Conservation (phyloP, 2,888 invertebrate species). For the Cephus pulcher region DNA sequence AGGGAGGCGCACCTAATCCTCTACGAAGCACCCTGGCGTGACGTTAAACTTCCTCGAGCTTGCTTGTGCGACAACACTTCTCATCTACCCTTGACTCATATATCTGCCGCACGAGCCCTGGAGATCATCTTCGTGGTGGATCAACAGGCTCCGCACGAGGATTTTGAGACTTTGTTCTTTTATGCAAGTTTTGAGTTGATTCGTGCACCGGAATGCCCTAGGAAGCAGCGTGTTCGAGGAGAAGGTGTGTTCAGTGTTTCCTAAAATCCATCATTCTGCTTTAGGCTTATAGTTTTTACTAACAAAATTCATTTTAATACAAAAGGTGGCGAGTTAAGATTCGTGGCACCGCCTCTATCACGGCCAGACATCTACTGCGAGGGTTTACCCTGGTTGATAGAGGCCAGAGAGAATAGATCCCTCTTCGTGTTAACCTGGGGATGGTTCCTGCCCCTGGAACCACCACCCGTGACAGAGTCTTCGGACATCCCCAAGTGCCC, state of each 20-base stretch:
- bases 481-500: conserved; percentile 74
- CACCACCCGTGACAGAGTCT: conserved; percentile 64
- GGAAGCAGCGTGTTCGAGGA: conserved; percentile 74
- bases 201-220: conserved; percentile 74
- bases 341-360: conserved; percentile 73
- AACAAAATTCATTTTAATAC: conserved; percentile 26
- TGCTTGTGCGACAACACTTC: conserved; percentile 85
- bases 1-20: conserved; percentile 69
- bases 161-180: conserved; percentile 85
- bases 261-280: neutral
- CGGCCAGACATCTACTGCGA: conserved; percentile 76
- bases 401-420: conserved; percentile 83
- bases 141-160: conserved; percentile 80
- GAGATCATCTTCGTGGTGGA: conserved; percentile 83
- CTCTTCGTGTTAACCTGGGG: conserved; percentile 88
- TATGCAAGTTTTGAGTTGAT: conserved; percentile 78
- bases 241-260: conserved; percentile 47
- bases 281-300: neutral
- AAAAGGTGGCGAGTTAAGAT: conserved; percentile 74
- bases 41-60: conserved; percentile 77
- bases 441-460: conserved; percentile 76
- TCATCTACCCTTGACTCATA: conserved; percentile 73
- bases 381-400: conserved; percentile 83
- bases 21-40: conserved; percentile 80
- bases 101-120: conserved; percentile 76